phyloP scores from a whole-genome alignment of 1,140 invertebrate genomes.

The Drosophila leontia region DNA sequence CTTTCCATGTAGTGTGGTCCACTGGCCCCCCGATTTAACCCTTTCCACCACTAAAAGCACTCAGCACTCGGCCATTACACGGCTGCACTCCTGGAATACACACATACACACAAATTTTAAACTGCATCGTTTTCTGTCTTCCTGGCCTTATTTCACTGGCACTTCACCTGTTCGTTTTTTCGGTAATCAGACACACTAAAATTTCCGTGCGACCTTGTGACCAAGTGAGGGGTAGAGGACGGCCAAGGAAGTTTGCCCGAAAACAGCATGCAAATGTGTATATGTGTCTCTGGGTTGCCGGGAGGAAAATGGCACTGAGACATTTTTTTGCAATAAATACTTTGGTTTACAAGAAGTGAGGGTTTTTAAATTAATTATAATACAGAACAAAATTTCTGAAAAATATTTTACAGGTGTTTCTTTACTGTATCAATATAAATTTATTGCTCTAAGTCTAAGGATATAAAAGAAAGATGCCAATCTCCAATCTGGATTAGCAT shows the following conservation, averaged over 20 bases:
- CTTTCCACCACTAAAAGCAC: slow-evolving; percentile 47
- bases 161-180: slow-evolving; percentile 17
- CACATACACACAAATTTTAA: slow-evolving; percentile 26
- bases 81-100: slow-evolving; percentile 31
- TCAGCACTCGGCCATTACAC: slow-evolving; percentile 50
- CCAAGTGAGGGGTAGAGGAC: slow-evolving; percentile 7
- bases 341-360: background rate
- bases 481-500: background rate
- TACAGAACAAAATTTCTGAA: too few relatives aligned
- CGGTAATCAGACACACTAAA: slow-evolving; percentile 41
- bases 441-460: too few relatives aligned
- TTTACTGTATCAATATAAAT: background rate
- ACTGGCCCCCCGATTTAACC: background rate
- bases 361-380: background rate
- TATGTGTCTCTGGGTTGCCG: slow-evolving; percentile 1
- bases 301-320: background rate
- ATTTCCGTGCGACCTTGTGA: slow-evolving; percentile 43
- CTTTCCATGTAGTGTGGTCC: slow-evolving; percentile 52
- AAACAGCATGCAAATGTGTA: slow-evolving; percentile 57
- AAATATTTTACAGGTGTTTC: background rate
- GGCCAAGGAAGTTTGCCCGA: slow-evolving; percentile 15
- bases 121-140: slow-evolving; percentile 40
- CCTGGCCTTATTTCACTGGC: background rate
- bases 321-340: background rate
- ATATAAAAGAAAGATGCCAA: too few relatives aligned